Percentiles rank a stretch among this genome's conserved stretches.
These are phyloP conservation scores for Protophormia terraenovae DNA, from an alignment of 2,888 invertebrate species.

Conservation along the genomic window DNA sequence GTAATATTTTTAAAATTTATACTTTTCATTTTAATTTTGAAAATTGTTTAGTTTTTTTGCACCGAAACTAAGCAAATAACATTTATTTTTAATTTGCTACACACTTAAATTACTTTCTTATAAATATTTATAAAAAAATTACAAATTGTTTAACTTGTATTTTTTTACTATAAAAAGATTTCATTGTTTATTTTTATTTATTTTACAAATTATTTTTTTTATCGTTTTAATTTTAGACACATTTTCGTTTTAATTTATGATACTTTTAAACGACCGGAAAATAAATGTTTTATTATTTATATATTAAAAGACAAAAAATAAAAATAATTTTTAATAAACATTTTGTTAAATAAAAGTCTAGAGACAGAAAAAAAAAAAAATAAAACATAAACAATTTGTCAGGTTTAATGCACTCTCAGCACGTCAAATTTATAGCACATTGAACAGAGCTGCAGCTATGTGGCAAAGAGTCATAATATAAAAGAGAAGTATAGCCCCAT, in stretches of 20 bases:
- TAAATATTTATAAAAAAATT: no score
- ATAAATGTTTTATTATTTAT: neutral
- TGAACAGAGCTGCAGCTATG: neutral
- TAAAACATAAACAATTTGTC: conserved; percentile 47
- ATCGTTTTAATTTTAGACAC: neutral
- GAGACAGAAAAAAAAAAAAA: neutral
- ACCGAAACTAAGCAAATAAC: no score
- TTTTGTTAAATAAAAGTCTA: conserved; percentile 20
- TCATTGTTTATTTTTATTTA: no score
- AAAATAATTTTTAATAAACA: neutral
- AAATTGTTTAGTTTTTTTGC: no score
- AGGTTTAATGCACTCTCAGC: conserved; percentile 52
- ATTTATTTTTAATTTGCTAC: no score
- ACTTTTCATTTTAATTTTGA: no score
- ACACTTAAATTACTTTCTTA: no score
- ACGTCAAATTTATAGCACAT: conserved; percentile 22
- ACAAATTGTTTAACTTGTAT: no score
- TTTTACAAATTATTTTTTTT: neutral
- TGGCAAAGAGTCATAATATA: neutral
- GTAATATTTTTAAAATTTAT: no score
- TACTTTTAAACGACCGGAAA: conserved; percentile 23
- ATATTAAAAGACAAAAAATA: neutral
- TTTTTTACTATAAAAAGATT: no score
- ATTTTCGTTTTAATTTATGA: conserved; percentile 14
- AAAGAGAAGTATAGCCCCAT: conserved; percentile 43